A percentile compares a stretch with the other conserved stretches of the same genome.
Evolutionary conservation across 2,797 vertebrate species (phyloP).

Genomic region (Crocodylus rhombifer): DNA sequence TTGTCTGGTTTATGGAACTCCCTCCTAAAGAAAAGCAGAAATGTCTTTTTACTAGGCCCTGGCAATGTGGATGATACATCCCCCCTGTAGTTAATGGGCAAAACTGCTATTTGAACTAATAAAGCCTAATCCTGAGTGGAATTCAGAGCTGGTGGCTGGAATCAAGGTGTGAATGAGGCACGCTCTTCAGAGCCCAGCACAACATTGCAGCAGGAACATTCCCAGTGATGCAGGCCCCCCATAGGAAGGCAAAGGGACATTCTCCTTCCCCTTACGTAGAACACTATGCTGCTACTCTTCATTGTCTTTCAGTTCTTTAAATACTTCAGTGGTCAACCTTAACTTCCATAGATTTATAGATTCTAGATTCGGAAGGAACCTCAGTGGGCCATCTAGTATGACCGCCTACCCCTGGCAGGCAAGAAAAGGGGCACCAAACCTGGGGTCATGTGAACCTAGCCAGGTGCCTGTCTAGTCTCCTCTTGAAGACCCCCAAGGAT

Average conservation of each 20-base stretch:
- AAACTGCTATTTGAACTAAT: neutral
- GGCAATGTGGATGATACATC: neutral
- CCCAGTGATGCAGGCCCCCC: no score
- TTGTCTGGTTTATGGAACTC: neutral
- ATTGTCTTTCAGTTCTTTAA: neutral
- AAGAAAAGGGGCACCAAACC: no score
- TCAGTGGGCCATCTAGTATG: no score
- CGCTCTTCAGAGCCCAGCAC: neutral
- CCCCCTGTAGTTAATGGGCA: neutral
- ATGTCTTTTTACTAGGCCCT: neutral
- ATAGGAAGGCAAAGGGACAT: neutral
- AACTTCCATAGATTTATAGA: no score
- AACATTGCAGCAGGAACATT: neutral
- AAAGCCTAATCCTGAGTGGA: neutral
- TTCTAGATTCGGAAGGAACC: no score
- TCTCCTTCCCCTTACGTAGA: neutral
- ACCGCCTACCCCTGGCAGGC: no score
- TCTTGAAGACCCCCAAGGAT: no score
- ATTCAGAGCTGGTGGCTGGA: neutral
- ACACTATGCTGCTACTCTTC: neutral
- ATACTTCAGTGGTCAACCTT: neutral
- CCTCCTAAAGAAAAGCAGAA: neutral
- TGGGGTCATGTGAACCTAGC: no score
- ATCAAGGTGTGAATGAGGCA: neutral
- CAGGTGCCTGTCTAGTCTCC: no score